These are phyloP conservation scores for Rhagonycha lutea DNA, from an alignment of 2,888 invertebrate species.

Conservation along the genomic window DNA sequence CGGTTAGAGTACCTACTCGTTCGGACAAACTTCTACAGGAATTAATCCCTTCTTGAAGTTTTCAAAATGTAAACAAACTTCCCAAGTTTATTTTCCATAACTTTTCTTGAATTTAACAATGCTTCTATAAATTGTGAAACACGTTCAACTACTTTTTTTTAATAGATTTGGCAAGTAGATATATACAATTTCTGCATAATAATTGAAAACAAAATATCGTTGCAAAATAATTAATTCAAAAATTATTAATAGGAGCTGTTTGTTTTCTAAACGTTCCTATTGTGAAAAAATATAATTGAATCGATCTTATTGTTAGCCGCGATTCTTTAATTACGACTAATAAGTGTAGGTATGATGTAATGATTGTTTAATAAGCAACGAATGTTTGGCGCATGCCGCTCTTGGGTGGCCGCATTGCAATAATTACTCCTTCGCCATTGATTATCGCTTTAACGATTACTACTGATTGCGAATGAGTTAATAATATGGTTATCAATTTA, in stretches of 20 bases:
- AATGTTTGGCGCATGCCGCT: slow-evolving; percentile 22
- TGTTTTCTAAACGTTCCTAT: not conserved
- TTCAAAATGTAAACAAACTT: not conserved
- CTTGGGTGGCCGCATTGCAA: slow-evolving; percentile 31
- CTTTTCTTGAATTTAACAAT: too few species aligned
- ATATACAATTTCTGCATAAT: not conserved
- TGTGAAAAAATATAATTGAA: not conserved
- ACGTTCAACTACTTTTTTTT: not conserved
- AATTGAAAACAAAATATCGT: not conserved
- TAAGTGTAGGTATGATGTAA: not conserved
- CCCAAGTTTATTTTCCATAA: not conserved
- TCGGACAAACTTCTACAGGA: too few species aligned
- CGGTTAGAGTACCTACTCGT: too few species aligned
- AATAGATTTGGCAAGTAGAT: not conserved
- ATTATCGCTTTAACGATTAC: slow-evolving; percentile 38
- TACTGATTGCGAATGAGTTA: slow-evolving; percentile 32
- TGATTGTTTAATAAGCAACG: not conserved
- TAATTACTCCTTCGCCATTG: slow-evolving; percentile 31
- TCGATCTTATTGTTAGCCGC: not conserved
- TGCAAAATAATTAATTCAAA: not conserved
- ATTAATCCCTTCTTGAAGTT: too few species aligned
- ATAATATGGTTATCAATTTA: slow-evolving; percentile 31
- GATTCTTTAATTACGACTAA: not conserved
- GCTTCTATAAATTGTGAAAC: not conserved
- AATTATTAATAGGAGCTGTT: not conserved